phyloP scores from a whole-genome alignment of 30 jellyfish, hydroid and myxozoan species.

The Pelagia noctiluca region DNA sequence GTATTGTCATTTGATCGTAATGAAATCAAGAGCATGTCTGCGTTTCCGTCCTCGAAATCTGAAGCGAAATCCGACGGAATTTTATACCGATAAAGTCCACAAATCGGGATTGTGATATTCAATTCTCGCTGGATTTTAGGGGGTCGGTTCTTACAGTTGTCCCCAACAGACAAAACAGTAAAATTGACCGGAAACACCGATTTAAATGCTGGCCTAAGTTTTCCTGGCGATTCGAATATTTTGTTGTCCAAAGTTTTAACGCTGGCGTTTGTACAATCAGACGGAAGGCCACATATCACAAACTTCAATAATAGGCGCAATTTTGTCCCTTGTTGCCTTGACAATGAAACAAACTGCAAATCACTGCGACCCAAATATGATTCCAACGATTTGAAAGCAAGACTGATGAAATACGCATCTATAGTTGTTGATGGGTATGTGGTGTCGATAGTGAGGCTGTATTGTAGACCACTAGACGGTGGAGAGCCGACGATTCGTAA shows the following conservation, averaged over 20 bases:
- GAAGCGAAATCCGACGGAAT: slow-evolving; percentile 61
- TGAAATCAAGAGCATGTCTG: slow-evolving; percentile 20
- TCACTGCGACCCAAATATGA: slow-evolving; percentile 39
- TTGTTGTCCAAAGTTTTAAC: slow-evolving; percentile 30
- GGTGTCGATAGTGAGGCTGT: slow-evolving; percentile 10
- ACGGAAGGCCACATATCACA: slow-evolving; percentile 28
- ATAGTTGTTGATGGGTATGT: neutral
- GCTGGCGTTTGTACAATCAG: slow-evolving; percentile 18
- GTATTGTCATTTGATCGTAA: slow-evolving; percentile 56
- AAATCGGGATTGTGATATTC: slow-evolving; percentile 67
- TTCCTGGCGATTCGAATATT: slow-evolving; percentile 19
- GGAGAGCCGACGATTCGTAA: slow-evolving; percentile 37
- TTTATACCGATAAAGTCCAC: slow-evolving; percentile 78
- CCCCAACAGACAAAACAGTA: slow-evolving; percentile 10
- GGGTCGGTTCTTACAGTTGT: slow-evolving; percentile 56
- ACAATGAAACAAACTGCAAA: slow-evolving; percentile 28
- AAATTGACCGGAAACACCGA: slow-evolving; percentile 20
- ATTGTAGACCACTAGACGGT: slow-evolving; percentile 37
- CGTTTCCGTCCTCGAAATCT: slow-evolving; percentile 61
- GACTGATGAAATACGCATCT: slow-evolving; percentile 43
- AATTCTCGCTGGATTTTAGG: slow-evolving; percentile 34
- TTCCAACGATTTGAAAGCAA: neutral
- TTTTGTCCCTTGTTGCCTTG: slow-evolving; percentile 1
- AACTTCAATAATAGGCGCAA: slow-evolving; percentile 15
- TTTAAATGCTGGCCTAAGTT: slow-evolving; percentile 31